phyloP scores from a whole-genome alignment of 2,888 invertebrate genomes.

The Pollenia amentaria region DNA sequence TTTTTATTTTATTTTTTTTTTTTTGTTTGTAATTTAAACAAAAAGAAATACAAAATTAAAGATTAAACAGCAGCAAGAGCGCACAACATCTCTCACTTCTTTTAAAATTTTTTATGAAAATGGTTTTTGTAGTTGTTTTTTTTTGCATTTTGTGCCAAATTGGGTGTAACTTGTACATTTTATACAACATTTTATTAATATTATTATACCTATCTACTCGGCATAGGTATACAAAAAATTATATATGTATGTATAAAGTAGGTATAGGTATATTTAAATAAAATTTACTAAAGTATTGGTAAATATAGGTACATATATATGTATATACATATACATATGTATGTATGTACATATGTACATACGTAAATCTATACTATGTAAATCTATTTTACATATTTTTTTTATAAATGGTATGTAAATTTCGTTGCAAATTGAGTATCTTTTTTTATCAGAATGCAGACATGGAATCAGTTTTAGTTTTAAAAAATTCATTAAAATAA shows the following conservation, averaged over 20 bases:
- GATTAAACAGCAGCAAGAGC: constrained; percentile 28
- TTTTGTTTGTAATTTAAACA: not conserved
- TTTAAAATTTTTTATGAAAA: constrained; percentile 29
- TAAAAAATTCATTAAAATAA: constrained; percentile 20
- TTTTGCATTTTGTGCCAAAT: constrained; percentile 69
- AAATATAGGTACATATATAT: not conserved
- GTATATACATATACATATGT: not conserved
- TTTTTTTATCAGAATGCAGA: not conserved
- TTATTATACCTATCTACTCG: constrained; percentile 26
- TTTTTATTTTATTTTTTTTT: constrained; percentile 12
- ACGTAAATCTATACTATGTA: not conserved
- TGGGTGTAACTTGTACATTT: constrained; percentile 73
- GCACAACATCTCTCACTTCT: constrained; percentile 42
- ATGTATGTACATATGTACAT: constrained; percentile 12
- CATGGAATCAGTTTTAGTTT: constrained; percentile 40
- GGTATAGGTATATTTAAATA: not conserved
- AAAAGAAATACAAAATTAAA: constrained; percentile 42
- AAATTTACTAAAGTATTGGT: no score
- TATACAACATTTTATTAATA: constrained; percentile 55
- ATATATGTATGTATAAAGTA: not conserved
- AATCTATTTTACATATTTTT: not conserved
- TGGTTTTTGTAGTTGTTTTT: constrained; percentile 13
- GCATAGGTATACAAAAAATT: not conserved
- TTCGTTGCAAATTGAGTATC: no score
- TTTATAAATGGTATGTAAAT: no score